Evolutionary conservation across 1,140 invertebrate genomes (phyloP).

Genomic region (Proctacanthus coquilletti): DNA sequence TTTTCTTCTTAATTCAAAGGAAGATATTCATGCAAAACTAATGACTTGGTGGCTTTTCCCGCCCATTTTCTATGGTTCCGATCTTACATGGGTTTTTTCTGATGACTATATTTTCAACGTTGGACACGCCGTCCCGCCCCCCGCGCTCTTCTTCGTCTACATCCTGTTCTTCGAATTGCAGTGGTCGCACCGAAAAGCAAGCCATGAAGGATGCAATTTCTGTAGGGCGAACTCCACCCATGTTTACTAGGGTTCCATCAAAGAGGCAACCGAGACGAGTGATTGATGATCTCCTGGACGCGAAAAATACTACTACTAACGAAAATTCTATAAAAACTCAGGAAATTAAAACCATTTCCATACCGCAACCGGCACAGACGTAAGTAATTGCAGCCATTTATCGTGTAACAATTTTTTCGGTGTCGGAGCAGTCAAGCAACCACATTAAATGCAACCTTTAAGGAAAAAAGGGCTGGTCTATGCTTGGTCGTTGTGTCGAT

Average conservation of each 20-base stretch:
- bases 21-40: slow-evolving; percentile 2
- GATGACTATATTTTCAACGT: too few relatives aligned
- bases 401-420: too few relatives aligned
- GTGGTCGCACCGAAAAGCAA: slow-evolving; percentile 51
- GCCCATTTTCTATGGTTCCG: neutral
- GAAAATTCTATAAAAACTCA: slow-evolving; percentile 4
- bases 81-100: too few relatives aligned
- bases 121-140: slow-evolving; percentile 7
- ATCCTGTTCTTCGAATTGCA: slow-evolving; percentile 17
- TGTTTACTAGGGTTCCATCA: slow-evolving; percentile 79
- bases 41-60: slow-evolving; percentile 3
- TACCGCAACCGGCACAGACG: slow-evolving; percentile 15
- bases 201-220: slow-evolving; percentile 39
- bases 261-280: slow-evolving; percentile 64
- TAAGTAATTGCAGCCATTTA: slow-evolving; percentile 7
- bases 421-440: too few relatives aligned
- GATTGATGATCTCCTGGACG: slow-evolving; percentile 44
- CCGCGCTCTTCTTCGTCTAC: neutral
- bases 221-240: slow-evolving; percentile 51
- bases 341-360: slow-evolving; percentile 14
- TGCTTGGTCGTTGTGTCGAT: too few relatives aligned
- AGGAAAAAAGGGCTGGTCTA: too few relatives aligned
- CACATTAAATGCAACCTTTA: too few relatives aligned
- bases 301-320: slow-evolving; percentile 26
- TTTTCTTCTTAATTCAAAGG: neutral